A percentile compares a stretch with the other conserved stretches of the same genome.
These are phyloP conservation scores for Chrysodeixis includens DNA, from an alignment of 2,888 invertebrate species.

Conservation along the genomic window DNA sequence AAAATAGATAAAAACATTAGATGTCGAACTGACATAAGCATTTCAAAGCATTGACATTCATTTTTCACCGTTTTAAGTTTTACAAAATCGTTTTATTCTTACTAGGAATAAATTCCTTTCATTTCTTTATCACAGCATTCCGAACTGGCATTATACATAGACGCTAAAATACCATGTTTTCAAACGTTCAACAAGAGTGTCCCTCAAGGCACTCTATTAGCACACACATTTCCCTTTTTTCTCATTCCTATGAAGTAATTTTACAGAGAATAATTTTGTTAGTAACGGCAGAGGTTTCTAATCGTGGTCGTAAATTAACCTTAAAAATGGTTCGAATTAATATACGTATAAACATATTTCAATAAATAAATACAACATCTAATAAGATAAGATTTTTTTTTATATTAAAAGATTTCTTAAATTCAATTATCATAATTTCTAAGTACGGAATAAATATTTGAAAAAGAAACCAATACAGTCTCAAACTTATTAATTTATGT, in stretches of 20 bases:
- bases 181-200: constrained; percentile 66
- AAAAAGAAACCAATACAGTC: not conserved
- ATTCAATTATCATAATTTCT: not conserved
- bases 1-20: constrained; percentile 60
- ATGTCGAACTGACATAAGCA: constrained; percentile 70
- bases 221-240: constrained; percentile 66
- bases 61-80: constrained; percentile 58
- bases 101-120: constrained; percentile 64
- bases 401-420: not conserved
- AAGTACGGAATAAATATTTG: not conserved
- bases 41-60: constrained; percentile 68
- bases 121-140: constrained; percentile 80
- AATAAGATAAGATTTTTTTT: not conserved
- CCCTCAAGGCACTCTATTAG: constrained; percentile 80
- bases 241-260: constrained; percentile 47
- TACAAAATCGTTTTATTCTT: constrained; percentile 61
- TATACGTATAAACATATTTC: not conserved
- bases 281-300: constrained; percentile 36
- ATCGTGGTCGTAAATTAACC: constrained; percentile 22
- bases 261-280: constrained; percentile 42
- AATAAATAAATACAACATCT: not conserved
- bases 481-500: not conserved
- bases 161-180: constrained; percentile 64
- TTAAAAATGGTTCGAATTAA: not conserved
- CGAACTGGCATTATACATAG: constrained; percentile 58